These are phyloP conservation scores for Triplophysa tibetana DNA, from an alignment of 2,113 vertebrate genomes.

Conservation along the genomic window DNA sequence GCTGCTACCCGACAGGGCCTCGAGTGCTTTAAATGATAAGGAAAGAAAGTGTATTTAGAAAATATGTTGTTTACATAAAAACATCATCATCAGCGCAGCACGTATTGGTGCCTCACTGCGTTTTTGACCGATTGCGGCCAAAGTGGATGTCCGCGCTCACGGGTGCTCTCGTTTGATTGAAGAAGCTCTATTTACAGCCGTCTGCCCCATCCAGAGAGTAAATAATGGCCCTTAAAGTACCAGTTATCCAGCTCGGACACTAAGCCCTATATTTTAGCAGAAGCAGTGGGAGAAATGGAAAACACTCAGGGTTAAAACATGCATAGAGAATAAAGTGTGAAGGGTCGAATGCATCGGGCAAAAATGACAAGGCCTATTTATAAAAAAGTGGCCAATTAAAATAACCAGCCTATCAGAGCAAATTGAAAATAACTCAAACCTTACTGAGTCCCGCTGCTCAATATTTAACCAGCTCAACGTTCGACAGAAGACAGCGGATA, in stretches of 20 bases:
- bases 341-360: background rate
- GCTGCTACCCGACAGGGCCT: slow-evolving; percentile 49
- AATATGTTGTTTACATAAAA: background rate
- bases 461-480: background rate
- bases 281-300: background rate
- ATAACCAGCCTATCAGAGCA: slow-evolving; percentile 1
- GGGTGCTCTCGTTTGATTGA: background rate
- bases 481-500: slow-evolving; percentile 25
- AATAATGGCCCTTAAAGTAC: slow-evolving; percentile 17
- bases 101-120: background rate
- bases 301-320: slow-evolving; percentile 11
- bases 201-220: background rate
- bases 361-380: slow-evolving; percentile 11
- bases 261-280: slow-evolving; percentile 24
- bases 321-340: background rate
- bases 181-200: background rate
- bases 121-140: slow-evolving; percentile 2
- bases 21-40: background rate
- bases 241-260: background rate
- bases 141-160: background rate
- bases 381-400: slow-evolving; percentile 15
- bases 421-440: slow-evolving; percentile 18
- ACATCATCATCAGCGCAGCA: background rate
- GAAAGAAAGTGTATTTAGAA: background rate
- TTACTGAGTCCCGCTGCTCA: slow-evolving; percentile 8